Conservation (phyloP, 1,140 invertebrate species). For the Ceratosolen fusciceps region DNA sequence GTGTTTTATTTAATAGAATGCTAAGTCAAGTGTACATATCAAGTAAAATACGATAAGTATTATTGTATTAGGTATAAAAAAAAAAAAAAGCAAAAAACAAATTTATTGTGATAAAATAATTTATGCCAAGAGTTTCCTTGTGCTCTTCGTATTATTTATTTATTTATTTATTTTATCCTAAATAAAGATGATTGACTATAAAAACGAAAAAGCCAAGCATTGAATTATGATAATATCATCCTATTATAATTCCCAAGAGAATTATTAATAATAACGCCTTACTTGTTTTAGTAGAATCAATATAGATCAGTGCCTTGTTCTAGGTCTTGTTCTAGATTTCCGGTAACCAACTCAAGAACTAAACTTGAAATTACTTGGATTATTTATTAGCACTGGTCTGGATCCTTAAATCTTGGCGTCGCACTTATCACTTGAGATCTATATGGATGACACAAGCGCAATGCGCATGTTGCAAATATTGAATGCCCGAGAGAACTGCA, state of each 20-base stretch:
- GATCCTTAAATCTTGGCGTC: too few relatives aligned
- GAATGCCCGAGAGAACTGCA: neutral
- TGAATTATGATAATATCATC: conserved; percentile 19
- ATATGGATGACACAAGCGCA: conserved; percentile 4
- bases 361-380: too few relatives aligned
- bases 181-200: conserved; percentile 33
- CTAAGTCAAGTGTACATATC: neutral
- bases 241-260: neutral
- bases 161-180: conserved; percentile 40
- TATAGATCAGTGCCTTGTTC: neutral
- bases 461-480: conserved; percentile 38
- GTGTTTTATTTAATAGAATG: neutral
- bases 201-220: conserved; percentile 45
- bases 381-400: too few relatives aligned
- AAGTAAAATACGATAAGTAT: neutral
- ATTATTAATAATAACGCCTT: neutral
- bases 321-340: too few relatives aligned
- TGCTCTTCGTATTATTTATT: conserved; percentile 39
- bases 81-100: neutral
- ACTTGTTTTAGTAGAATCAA: conserved; percentile 4
- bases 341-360: too few relatives aligned
- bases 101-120: neutral
- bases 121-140: conserved; percentile 15
- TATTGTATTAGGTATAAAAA: neutral
- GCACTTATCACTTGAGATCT: neutral